Evolutionary conservation across 2,113 vertebrate species (phyloP), one percentile per base, ranked within the genome.

Genomic region (Dolichotis patagonum): DNA sequence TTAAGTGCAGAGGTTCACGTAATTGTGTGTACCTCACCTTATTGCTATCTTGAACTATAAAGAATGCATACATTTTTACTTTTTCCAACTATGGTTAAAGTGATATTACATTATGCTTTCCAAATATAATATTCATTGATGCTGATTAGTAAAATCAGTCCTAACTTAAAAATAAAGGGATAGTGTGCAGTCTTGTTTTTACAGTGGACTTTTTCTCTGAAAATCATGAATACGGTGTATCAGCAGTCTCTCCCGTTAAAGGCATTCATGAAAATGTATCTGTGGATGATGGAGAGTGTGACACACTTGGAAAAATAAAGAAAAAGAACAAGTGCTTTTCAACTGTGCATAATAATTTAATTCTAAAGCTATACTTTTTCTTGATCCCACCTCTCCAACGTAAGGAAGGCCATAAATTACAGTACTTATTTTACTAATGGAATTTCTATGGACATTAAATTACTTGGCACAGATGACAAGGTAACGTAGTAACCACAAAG

Each of bases 351-450:
- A 73, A 82, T 80, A 82, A 86, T 92, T 95, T 95, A n/a, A n/a
- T n/a, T n/a, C n/a, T n/a, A 49, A 14, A 78, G 14, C 26, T 54
- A 38, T 24, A 86, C 30, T 96, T n/a, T n/a, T n/a, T n/a, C n/a
- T 86, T 75, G 26, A 71, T 95, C 71, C 30, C 28, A 62, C 35
- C 0, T 85, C 22, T 94, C 28, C 83, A 91, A 94, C 17, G 6
- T 97, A 78, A 60, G 19, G 43, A 94, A 85, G 62, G 62, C 82
- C 16, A 92, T 96, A 92, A 91, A 67, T 93, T 90, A 78, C 1
- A 78, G 1, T 69, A 38, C 17, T 93, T 97, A 93, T 73, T 96
- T 97, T 95, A 88, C 30, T 95, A 91, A 85, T 78, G 52, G 54
- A 91, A 83, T 96, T 94, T 95, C 82, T 85, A 83, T 94, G 84